Base-by-base conservation (phyloP, 2,797 vertebrate species). In the Microctenopoma lineatum region DNA sequence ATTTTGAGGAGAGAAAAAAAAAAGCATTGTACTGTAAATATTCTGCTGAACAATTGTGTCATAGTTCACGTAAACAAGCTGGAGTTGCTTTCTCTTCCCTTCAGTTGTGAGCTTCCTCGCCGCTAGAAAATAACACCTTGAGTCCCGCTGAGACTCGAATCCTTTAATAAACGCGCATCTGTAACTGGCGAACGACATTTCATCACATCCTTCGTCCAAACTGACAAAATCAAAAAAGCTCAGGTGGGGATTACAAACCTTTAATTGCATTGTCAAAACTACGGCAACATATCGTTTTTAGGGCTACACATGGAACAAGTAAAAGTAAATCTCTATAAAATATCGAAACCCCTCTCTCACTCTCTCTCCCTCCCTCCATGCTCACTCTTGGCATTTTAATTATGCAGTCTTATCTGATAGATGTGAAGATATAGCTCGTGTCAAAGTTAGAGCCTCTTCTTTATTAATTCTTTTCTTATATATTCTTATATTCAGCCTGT, bases 381-480 rank as follows among this genome's bases (percentile, higher is more conserved):
- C 81, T 88, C 81, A 88, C 75, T 84, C 78, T 83, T 93, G 92
- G 93, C 93, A 93, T 93, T 94, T 94, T 95, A 94, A 95, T 95
- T 94, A 93, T 89, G 84, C 83, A 76, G 77, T 71, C 90, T 92
- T 93, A 94, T 94, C 91, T 90, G 92, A 92, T 91, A 87, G 93
- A 94, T 94, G 87, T 87, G 84, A 77, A 90, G 93, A 94, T 94
- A 92, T 85, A 87, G 87, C 86, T 87, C 61, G 29, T 79, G 89
- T 92, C 91, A 91, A 88, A 90, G 90, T 93, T 90, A 89, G 85
- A 93, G 83, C 77, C 82, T 81, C 52, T 73, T 86, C 91, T 92
- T 93, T 94, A 94, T 94, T 94, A 90, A 89, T 91, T 91, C 90
- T 41, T 92, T 89, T 84, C 89, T 89, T 79, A 92, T 92, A 93